Conservation (phyloP, 2,797 vertebrate genomes). For the Glyptemys insculpta region DNA sequence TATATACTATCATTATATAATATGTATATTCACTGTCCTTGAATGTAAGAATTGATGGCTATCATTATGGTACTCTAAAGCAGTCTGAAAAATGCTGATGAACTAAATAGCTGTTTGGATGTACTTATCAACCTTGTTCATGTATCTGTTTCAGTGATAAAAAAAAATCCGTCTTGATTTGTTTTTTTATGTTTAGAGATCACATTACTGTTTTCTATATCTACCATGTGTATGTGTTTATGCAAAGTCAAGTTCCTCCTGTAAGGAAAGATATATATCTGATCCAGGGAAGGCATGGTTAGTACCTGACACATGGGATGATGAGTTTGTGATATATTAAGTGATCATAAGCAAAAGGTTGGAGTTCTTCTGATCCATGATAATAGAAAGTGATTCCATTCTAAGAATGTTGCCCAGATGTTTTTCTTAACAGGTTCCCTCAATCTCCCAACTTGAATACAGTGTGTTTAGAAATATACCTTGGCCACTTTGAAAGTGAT, state of each 20-base stretch:
- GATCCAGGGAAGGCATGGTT: not conserved
- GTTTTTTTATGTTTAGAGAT: fast-evolving
- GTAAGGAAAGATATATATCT: not conserved
- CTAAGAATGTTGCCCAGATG: not conserved
- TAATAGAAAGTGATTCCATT: not conserved
- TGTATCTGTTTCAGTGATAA: not conserved
- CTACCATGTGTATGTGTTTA: too few species aligned
- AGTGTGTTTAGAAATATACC: not conserved
- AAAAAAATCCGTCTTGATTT: not conserved
- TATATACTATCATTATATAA: conserved; percentile 34
- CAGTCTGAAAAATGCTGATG: conserved; percentile 51
- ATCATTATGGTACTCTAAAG: conserved; percentile 28
- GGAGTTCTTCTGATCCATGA: not conserved
- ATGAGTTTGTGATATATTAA: not conserved
- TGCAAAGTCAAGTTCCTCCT: not conserved
- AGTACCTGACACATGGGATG: not conserved
- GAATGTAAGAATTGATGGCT: conserved; percentile 52
- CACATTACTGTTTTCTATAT: not conserved
- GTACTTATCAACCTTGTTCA: conserved; percentile 7
- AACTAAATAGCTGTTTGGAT: conserved; percentile 43
- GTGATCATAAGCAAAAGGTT: not conserved
- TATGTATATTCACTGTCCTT: conserved; percentile 37
- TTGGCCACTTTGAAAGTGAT: not conserved
- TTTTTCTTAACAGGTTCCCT: not conserved
- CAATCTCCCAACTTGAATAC: not conserved